Evolutionary conservation across 2,888 invertebrate genomes (phyloP).

Genomic region (Mayetiola destructor): DNA sequence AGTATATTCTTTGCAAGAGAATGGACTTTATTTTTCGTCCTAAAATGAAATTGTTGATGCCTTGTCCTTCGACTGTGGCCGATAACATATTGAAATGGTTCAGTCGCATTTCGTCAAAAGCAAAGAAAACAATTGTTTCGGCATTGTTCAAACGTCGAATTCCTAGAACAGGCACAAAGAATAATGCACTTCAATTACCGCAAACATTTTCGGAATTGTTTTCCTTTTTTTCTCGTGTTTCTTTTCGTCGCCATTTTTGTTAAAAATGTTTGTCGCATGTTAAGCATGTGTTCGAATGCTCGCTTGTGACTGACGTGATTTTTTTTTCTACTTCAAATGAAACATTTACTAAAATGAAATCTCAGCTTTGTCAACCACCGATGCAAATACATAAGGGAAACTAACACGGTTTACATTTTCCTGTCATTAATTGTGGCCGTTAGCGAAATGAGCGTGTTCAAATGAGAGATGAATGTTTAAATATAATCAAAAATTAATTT

Average conservation of each 20-base stretch:
- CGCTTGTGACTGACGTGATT: too few relatives aligned
- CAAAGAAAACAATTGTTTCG: slow-evolving; percentile 1
- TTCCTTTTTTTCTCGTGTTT: not conserved
- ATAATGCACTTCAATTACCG: slow-evolving; percentile 4
- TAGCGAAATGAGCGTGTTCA: too few relatives aligned
- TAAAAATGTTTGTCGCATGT: too few relatives aligned
- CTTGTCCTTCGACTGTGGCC: slow-evolving; percentile 1
- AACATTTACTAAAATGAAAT: too few relatives aligned
- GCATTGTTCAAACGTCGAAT: not conserved
- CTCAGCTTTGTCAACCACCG: too few relatives aligned
- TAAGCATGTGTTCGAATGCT: too few relatives aligned
- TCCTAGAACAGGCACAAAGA: not conserved
- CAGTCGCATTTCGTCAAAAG: not conserved
- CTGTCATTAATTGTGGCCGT: not conserved
- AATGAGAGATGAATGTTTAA: too few relatives aligned
- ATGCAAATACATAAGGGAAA: not conserved
- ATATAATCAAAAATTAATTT: too few relatives aligned
- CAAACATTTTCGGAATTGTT: slow-evolving; percentile 5
- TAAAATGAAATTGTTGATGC: too few relatives aligned
- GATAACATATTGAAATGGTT: not conserved
- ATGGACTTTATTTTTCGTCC: too few relatives aligned
- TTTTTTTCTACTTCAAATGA: too few relatives aligned
- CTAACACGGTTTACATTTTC: not conserved
- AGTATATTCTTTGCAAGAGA: too few relatives aligned
- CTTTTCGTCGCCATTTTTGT: not conserved